Evolutionary conservation across 2,797 vertebrate genomes (phyloP).

Genomic region (Lithobates pipiens): DNA sequence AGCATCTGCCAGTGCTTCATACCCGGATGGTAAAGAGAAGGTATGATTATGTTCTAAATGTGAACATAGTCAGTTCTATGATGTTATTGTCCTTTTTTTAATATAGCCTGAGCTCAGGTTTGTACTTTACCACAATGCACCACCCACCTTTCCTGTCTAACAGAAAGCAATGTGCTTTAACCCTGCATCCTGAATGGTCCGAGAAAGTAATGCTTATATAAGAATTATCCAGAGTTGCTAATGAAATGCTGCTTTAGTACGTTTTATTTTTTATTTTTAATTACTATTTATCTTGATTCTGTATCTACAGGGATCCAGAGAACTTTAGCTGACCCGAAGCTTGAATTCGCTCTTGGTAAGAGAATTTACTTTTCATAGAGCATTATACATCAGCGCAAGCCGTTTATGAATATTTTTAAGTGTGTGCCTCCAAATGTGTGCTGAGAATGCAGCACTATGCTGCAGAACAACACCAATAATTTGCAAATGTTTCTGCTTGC

Average conservation of each 20-base stretch:
- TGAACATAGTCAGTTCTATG: neutral
- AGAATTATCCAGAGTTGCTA: constrained; percentile 25
- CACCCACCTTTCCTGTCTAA: neutral
- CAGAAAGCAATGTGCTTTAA: constrained; percentile 1
- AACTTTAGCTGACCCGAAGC: constrained; percentile 75
- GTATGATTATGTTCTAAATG: too few relatives aligned
- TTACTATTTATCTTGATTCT: constrained; percentile 51
- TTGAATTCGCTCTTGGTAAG: constrained; percentile 85
- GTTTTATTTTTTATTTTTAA: constrained; percentile 55
- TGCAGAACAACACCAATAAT: neutral
- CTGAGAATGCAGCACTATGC: neutral
- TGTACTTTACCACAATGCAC: constrained; percentile 16
- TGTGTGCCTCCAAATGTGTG: constrained; percentile 16
- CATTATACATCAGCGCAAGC: constrained; percentile 19
- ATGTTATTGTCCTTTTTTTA: neutral
- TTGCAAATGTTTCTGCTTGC: constrained; percentile 20
- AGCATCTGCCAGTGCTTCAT: too few relatives aligned
- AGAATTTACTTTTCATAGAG: constrained; percentile 36
- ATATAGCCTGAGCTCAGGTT: neutral
- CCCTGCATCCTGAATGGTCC: constrained; percentile 20
- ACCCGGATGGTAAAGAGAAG: too few relatives aligned
- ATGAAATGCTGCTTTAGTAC: constrained; percentile 44
- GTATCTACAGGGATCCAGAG: constrained; percentile 75
- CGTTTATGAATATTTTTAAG: neutral
- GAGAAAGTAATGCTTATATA: constrained; percentile 43